Base-by-base conservation (phyloP, 2,888 invertebrate species). In the Drosophila antonietae region DNA sequence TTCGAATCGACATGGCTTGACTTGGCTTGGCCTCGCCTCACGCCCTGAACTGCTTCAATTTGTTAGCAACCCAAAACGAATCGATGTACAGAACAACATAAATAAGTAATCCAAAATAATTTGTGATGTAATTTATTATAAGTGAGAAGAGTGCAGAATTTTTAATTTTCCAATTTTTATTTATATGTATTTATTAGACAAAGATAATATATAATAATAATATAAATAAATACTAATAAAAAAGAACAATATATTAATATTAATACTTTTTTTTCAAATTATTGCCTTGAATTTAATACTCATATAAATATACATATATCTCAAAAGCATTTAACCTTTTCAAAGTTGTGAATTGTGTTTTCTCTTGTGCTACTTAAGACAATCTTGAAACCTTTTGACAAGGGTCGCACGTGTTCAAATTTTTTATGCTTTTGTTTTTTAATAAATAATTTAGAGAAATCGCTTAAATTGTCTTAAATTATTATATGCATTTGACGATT, bases 1-100 rank as follows among this genome's bases (percentile, higher is more conserved):
- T 35, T 62, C 23, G 77, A 75, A 83, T 83, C 75, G 84, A 78
- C 75, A 81, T 68, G 65, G 41, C 51, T 37, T 31, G 28, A 0
- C 46, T 20, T 3, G 23, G 33, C 35, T 14, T 31, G 15, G 47
- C 23, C 14, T 7, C 6, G 46, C 7, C 28, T 28, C 20, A 20
- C 37, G 14, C 14, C 49, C 12, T 4, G n/a, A 31, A 18, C 49
- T n/a, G 49, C 2, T 31, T 35, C n/a, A 12, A 23, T 37, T 41
- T 41, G 12, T 31, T 28, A 39, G 28, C 56, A 63, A 62, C 41
- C 52, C 47, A 23, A 49, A 62, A 68, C 10, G 9, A 28, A 18
- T 52, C 55, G 58, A 53, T 53, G 44, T 43, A 23, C 47, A 60
- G 64, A 73, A 43, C n/a, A 33, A 68, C 51, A 15, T 76, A 76